These are phyloP conservation scores for Drosophila azteca DNA, from an alignment of 1,140 invertebrate species.

Conservation along the genomic window DNA sequence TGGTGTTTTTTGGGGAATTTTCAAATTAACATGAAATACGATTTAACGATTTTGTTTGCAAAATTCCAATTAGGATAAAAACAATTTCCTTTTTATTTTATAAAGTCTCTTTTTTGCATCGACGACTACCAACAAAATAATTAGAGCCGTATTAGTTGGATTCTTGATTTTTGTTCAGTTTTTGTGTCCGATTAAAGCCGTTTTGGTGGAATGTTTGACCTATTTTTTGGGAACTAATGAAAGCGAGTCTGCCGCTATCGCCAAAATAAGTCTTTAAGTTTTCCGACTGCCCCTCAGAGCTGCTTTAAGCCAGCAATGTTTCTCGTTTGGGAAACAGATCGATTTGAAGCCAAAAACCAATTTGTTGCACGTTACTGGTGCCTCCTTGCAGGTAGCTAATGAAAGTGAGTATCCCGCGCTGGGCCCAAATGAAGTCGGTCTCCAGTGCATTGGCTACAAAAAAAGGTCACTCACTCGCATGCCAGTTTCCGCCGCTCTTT, in stretches of 20 bases:
- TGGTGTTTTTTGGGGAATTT: slow-evolving; percentile 34
- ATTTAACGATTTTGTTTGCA: slow-evolving; percentile 55
- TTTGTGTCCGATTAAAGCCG: too few relatives aligned
- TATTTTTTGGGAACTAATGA: too few relatives aligned
- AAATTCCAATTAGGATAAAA: slow-evolving; percentile 68
- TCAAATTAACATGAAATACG: slow-evolving; percentile 72
- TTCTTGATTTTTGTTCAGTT: slow-evolving; percentile 1
- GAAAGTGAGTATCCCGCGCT: slow-evolving; percentile 15
- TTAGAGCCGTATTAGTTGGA: slow-evolving; percentile 23
- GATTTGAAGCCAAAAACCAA: too few relatives aligned
- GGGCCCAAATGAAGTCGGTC: slow-evolving; percentile 32
- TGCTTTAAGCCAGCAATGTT: slow-evolving; percentile 12
- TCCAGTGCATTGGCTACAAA: neutral
- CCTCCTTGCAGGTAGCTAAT: slow-evolving; percentile 18
- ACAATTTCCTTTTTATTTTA: slow-evolving; percentile 49
- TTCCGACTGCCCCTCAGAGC: too few relatives aligned
- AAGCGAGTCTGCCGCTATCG: too few relatives aligned
- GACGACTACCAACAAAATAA: slow-evolving; percentile 28
- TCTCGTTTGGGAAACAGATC: slow-evolving; percentile 6
- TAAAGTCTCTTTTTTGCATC: slow-evolving; percentile 38
- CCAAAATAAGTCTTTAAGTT: neutral
- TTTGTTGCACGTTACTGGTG: neutral
- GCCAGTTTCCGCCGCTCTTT: neutral
- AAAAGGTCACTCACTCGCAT: slow-evolving; percentile 14
- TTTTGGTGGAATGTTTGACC: too few relatives aligned